phyloP scores from a whole-genome alignment of 1,140 invertebrate species.

The Globodera rostochiensis region DNA sequence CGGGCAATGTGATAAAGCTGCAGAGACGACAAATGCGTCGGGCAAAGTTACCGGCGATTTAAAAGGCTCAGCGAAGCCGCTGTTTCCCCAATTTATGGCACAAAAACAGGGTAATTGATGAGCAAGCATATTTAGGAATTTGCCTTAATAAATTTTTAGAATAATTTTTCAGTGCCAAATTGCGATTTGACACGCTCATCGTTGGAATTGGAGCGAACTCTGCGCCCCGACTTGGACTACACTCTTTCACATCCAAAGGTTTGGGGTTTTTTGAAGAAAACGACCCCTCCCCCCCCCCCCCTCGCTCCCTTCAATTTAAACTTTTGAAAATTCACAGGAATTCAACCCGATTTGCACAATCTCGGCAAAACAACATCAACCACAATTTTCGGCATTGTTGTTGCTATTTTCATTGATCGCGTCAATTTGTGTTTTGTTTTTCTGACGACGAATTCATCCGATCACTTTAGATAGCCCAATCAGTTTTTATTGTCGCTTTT shows the following conservation, averaged over 20 bases:
- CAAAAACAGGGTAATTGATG: slow-evolving; percentile 11
- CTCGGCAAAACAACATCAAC: background rate
- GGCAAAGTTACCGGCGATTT: background rate
- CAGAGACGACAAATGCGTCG: background rate
- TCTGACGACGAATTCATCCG: background rate
- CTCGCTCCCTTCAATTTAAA: too few relatives aligned
- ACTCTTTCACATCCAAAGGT: slow-evolving; percentile 27
- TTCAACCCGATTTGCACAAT: slow-evolving; percentile 26
- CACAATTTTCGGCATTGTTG: background rate
- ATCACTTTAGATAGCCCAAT: background rate
- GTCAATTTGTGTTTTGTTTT: background rate
- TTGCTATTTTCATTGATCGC: background rate
- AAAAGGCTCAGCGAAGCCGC: background rate
- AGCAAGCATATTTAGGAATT: background rate
- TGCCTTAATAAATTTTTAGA: too few relatives aligned
- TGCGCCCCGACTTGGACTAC: slow-evolving; percentile 18
- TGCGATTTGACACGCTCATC: slow-evolving; percentile 18
- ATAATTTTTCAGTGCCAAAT: slow-evolving; percentile 10
- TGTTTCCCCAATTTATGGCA: background rate
- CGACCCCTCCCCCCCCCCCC: background rate
- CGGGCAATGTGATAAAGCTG: background rate
- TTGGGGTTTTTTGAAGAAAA: background rate
- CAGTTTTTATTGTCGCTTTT: too few relatives aligned
- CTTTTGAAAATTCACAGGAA: slow-evolving; percentile 3
- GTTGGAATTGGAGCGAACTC: slow-evolving; percentile 8